Base-by-base conservation (phyloP, 2,797 vertebrate species). In the Phalloptychus januarius region DNA sequence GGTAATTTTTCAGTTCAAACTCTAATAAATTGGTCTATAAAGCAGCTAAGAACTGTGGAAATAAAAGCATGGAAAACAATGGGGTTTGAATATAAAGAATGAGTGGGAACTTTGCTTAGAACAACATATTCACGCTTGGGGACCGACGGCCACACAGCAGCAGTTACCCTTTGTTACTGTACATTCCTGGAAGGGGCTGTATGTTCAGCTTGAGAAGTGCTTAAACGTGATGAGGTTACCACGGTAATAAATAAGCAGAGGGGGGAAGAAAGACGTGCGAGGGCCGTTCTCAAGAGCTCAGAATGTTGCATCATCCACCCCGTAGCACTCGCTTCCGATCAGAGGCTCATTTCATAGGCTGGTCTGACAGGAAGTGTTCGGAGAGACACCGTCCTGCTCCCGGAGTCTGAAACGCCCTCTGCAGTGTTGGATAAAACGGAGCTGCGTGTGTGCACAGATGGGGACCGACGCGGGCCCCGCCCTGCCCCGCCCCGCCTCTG, bases 371-470 rank as follows among this genome's bases (percentile, higher is more conserved):
- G 85, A 91, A 83, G 74, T 33, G 82, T 76, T 77, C 46, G 48
- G 74, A 56, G 50, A 79, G 81, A 61, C 83, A 12, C 50, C 85
- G 81, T 84, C 84, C 84, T 83, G 72, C 82, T 71, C 56, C 72
- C 36, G 71, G 75, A 28, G 79, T 75, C 72, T 74, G 79, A 82
- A 71, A 71, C 79, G 81, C 75, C 82, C 72, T 80, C 81, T 13
- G 25, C 23, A 5, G 71, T 79, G 76, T 84, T 71, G 16, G 75
- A 91, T 91, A 86, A 92, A 88, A 90, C 78, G 85, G 79, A 90
- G 80, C 78, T n/a, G n/a, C 45, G 0, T 78, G 79, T 85, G 82
- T 78, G 78, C 85, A 80, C 85, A 89, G 82, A 77, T 63, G 75
- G 86, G 63, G 75, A 87, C 56, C 72, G 75, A 36, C 77, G 45